phyloP scores from a whole-genome alignment of 2,113 vertebrate species.

The Passer domesticus region DNA sequence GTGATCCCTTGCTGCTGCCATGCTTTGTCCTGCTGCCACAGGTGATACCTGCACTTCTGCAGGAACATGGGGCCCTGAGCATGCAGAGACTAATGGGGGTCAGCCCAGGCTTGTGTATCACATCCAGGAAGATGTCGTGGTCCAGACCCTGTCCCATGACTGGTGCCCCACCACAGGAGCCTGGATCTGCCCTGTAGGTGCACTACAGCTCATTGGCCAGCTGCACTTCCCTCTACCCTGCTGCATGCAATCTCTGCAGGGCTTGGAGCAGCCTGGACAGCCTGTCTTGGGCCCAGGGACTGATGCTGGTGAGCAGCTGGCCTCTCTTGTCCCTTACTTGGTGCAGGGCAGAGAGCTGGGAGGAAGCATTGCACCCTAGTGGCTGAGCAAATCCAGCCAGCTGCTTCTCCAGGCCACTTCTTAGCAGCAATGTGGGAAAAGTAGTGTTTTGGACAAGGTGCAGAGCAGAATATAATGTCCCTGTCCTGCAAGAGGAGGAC shows the following conservation, averaged over 20 bases:
- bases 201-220: neutral
- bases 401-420: neutral
- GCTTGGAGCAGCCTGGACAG: neutral
- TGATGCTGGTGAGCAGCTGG: neutral
- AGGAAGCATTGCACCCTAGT: neutral
- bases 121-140: neutral
- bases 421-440: neutral
- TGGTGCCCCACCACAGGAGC: neutral
- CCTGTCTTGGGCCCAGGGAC: neutral
- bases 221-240: neutral
- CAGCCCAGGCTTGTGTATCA: neutral
- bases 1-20: neutral
- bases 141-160: neutral
- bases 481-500: neutral
- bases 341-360: neutral
- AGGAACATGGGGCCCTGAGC: accelerated
- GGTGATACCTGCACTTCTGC: neutral
- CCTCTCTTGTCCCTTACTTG: neutral
- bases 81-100: neutral
- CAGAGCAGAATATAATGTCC: neutral
- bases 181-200: neutral
- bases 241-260: accelerated
- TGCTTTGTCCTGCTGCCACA: neutral
- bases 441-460: neutral
- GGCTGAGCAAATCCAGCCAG: neutral